A percentile compares a stretch with the other conserved stretches of the same genome.
phyloP scores from a whole-genome alignment of 2,113 vertebrate species.

The Speoplatyrhinus poulsoni region DNA sequence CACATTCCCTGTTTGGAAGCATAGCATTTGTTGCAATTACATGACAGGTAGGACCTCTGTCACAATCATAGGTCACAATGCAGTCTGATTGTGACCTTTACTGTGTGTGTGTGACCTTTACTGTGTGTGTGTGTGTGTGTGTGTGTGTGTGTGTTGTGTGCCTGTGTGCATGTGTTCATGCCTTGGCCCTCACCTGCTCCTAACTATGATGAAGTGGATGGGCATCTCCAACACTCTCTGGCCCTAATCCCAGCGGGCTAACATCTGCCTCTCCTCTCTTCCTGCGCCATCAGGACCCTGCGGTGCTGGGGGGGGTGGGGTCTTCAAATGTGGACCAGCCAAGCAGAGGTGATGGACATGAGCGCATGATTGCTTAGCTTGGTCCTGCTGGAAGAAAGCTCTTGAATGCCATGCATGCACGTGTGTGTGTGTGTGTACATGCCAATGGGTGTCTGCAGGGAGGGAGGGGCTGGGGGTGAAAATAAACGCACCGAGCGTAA shows the following conservation, averaged over 20 bases:
- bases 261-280: slow-evolving; percentile 62
- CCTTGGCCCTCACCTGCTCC: slow-evolving; percentile 45
- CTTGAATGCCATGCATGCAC: slow-evolving; percentile 29
- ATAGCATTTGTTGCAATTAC: too few species aligned
- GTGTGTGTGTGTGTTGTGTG: not conserved
- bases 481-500: slow-evolving; percentile 37
- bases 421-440: slow-evolving; percentile 10
- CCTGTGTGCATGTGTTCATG: slow-evolving; percentile 29
- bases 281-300: slow-evolving; percentile 57
- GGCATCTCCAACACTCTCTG: slow-evolving; percentile 31
- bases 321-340: not conserved
- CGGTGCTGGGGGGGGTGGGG: slow-evolving; percentile 1
- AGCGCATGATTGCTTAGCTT: not conserved
- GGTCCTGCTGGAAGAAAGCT: slow-evolving; percentile 18
- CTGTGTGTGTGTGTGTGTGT: too few species aligned
- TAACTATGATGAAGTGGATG: slow-evolving; percentile 58
- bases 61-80: too few species aligned
- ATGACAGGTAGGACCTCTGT: too few species aligned
- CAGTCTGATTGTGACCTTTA: too few species aligned
- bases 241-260: slow-evolving; percentile 58
- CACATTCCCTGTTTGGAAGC: too few species aligned
- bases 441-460: slow-evolving; percentile 6
- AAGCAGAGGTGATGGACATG: slow-evolving; percentile 11
- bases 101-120: not conserved
- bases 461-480: not conserved